A percentile compares a stretch with the other conserved stretches of the same genome.
Conservation (phyloP, 2,888 invertebrate genomes). For the Hydrotaea cyrtoneurina region DNA sequence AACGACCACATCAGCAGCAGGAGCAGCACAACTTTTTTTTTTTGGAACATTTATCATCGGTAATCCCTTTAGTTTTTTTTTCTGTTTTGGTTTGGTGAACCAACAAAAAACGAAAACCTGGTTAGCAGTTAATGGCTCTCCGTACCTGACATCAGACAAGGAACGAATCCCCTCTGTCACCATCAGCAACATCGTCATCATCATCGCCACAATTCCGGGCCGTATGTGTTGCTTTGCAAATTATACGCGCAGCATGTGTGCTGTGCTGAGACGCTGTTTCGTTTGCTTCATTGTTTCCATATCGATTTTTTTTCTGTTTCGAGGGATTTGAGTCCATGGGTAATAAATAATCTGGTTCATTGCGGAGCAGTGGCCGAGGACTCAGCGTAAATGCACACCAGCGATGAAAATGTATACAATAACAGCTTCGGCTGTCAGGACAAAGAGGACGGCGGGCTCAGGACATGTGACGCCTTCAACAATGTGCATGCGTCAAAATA, state of each 20-base stretch:
- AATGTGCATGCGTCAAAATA: not conserved
- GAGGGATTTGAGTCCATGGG: not conserved
- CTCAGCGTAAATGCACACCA: not conserved
- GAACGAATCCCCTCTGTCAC: not conserved
- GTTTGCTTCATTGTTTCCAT: slow-evolving; percentile 27
- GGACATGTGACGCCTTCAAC: slow-evolving; percentile 4
- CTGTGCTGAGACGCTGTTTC: not conserved
- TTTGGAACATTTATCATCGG: slow-evolving; percentile 43
- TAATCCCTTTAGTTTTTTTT: slow-evolving; percentile 39
- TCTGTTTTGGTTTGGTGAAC: not conserved
- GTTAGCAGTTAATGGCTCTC: not conserved
- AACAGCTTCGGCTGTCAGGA: not conserved
- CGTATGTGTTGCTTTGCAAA: slow-evolving; percentile 29
- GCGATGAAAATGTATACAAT: slow-evolving; percentile 6
- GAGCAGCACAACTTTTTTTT: slow-evolving; percentile 34
- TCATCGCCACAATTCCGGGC: not conserved
- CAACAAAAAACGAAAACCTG: slow-evolving; percentile 8
- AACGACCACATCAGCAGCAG: not conserved
- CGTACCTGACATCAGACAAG: not conserved
- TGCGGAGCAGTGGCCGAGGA: not conserved
- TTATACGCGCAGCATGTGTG: slow-evolving; percentile 37
- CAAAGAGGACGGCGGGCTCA: not conserved
- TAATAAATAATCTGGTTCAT: slow-evolving; percentile 4
- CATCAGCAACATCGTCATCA: not conserved
- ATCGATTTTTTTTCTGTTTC: slow-evolving; percentile 8